A percentile compares a stretch with the other conserved stretches of the same genome.
Conservation (phyloP, 2,797 vertebrate species). For the Mormyrus hasselquistii region DNA sequence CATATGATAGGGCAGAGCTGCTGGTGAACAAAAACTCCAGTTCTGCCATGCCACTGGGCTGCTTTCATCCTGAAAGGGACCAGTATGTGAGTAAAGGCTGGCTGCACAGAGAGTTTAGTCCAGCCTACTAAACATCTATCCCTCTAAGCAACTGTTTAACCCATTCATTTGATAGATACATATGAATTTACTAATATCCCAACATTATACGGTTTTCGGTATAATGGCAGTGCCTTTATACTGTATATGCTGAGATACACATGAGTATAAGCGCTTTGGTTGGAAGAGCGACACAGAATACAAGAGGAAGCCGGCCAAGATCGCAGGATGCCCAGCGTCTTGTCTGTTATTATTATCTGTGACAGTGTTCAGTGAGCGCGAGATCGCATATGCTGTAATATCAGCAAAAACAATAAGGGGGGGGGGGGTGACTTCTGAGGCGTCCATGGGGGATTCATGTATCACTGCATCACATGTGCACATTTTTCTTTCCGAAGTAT, state of each 20-base stretch:
- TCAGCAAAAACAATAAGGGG: slow-evolving; percentile 40
- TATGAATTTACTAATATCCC: neutral
- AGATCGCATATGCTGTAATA: slow-evolving; percentile 20
- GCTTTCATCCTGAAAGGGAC: neutral
- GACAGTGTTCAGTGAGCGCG: slow-evolving; percentile 34
- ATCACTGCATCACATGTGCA: slow-evolving; percentile 76
- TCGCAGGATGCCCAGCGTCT: neutral
- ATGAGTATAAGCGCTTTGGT: neutral
- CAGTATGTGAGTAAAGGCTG: neutral
- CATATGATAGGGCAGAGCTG: neutral
- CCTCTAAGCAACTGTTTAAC: neutral
- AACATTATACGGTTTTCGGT: neutral
- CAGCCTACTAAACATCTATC: neutral
- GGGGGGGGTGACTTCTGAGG: slow-evolving; percentile 44
- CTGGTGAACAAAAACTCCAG: neutral
- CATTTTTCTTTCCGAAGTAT: slow-evolving; percentile 56
- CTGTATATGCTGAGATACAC: neutral
- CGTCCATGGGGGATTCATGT: slow-evolving; percentile 68
- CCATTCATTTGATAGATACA: neutral
- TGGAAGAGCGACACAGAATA: neutral
- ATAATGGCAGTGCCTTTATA: neutral
- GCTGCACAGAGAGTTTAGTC: neutral
- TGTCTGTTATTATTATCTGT: slow-evolving; percentile 31
- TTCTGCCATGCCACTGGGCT: neutral
- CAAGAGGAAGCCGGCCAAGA: neutral